phyloP scores from a whole-genome alignment of 1,140 invertebrate genomes.

The Anastrepha obliqua region DNA sequence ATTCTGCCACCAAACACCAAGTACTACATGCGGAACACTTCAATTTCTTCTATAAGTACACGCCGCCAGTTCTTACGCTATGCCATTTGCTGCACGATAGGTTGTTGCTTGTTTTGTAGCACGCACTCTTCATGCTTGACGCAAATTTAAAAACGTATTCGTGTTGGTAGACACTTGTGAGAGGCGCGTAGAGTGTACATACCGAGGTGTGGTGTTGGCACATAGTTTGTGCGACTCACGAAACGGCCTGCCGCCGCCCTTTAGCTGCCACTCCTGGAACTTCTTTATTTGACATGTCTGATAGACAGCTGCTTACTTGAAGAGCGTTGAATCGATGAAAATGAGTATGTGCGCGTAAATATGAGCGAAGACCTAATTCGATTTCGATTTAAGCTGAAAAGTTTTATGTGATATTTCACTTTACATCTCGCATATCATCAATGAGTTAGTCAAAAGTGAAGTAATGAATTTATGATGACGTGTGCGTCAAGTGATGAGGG shows the following conservation, averaged over 20 bases:
- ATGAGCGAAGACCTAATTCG: not conserved
- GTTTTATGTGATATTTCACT: conserved; percentile 47
- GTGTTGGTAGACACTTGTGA: too few species aligned
- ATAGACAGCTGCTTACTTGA: conserved; percentile 29
- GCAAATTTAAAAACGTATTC: not conserved
- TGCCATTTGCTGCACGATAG: not conserved
- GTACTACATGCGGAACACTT: not conserved
- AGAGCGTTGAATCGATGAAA: not conserved
- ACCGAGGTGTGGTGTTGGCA: not conserved
- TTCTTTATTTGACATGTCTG: conserved; percentile 21
- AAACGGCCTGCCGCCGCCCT: not conserved
- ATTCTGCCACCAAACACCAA: not conserved
- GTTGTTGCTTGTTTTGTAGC: conserved; percentile 13
- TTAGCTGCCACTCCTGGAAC: not conserved
- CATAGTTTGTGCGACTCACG: not conserved
- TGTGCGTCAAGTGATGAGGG: not conserved
- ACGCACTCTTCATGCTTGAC: not conserved
- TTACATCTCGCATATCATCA: conserved; percentile 10
- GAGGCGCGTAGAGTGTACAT: too few species aligned
- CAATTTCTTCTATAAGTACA: too few species aligned
- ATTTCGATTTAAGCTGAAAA: not conserved
- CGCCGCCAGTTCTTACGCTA: not conserved
- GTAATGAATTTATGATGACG: conserved; percentile 38
- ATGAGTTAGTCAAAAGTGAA: conserved; percentile 10
- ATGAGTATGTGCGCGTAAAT: not conserved